phyloP scores from a whole-genome alignment of 2,888 invertebrate genomes.

The Athalia circularis region DNA sequence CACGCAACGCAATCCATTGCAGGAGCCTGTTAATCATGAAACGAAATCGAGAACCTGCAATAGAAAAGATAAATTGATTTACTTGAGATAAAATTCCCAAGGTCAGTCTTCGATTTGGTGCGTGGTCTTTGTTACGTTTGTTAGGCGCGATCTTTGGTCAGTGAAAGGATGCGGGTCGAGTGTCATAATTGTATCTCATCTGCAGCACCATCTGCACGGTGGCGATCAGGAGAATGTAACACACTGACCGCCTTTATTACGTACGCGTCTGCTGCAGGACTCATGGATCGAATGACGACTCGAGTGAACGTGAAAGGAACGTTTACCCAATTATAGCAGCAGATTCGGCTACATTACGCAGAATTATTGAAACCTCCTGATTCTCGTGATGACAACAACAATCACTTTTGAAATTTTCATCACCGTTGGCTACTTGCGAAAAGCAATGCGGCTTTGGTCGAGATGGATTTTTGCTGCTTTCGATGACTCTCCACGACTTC shows the following conservation, averaged over 20 bases:
- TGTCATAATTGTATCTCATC: slow-evolving; percentile 25
- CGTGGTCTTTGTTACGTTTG: not conserved
- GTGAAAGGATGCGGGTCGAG: slow-evolving; percentile 34
- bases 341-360: not conserved
- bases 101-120: too few relatives aligned
- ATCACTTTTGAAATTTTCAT: too few relatives aligned
- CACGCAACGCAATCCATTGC: too few relatives aligned
- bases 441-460: too few relatives aligned
- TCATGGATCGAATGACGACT: not conserved
- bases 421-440: too few relatives aligned
- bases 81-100: too few relatives aligned
- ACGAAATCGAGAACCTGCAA: too few relatives aligned
- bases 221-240: slow-evolving; percentile 27
- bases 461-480: too few relatives aligned
- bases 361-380: not conserved
- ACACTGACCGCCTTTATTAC: slow-evolving; percentile 27
- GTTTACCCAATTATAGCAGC: not conserved
- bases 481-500: too few relatives aligned
- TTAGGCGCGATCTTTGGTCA: slow-evolving; percentile 18
- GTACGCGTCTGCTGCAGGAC: not conserved
- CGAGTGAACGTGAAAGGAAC: slow-evolving; percentile 32
- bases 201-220: not conserved
- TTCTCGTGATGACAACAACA: not conserved
- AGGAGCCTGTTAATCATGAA: too few relatives aligned
- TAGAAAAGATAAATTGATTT: too few relatives aligned